Evolutionary conservation across 2,888 invertebrate genomes (phyloP).

Genomic region (Desoria tigrina): DNA sequence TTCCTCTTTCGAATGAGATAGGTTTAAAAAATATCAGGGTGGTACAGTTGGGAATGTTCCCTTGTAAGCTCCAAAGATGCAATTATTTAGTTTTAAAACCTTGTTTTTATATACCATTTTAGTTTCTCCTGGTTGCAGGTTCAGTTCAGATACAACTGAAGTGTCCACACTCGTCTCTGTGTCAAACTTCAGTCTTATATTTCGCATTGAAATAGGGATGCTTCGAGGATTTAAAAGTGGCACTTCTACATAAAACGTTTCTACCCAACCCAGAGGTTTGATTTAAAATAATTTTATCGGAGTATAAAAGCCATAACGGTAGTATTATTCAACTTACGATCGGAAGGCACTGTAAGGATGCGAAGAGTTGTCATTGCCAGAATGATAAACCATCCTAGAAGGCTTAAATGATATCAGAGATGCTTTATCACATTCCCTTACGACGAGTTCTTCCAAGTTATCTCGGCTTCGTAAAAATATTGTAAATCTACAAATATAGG

Average conservation of each 20-base stretch:
- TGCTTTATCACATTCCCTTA: constrained; percentile 37
- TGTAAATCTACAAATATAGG: no score
- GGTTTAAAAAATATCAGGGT: no score
- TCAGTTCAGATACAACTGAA: constrained; percentile 26
- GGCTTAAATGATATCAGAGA: constrained; percentile 44
- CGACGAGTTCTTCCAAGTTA: constrained; percentile 41
- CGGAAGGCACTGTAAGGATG: constrained; percentile 46
- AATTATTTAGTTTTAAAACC: constrained; percentile 8
- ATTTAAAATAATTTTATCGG: constrained; percentile 2
- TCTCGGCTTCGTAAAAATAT: no score
- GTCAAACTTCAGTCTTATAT: constrained; percentile 41
- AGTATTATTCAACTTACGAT: constrained; percentile 28
- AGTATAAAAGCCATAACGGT: neutral
- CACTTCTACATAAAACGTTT: constrained; percentile 44
- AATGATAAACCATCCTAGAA: constrained; percentile 54
- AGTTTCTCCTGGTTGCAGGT: constrained; percentile 33
- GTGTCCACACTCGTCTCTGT: constrained; percentile 18
- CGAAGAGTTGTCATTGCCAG: constrained; percentile 53
- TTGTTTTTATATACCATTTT: no score
- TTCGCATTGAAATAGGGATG: constrained; percentile 33
- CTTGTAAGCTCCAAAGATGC: neutral
- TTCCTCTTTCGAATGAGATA: no score
- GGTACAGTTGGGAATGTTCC: no score
- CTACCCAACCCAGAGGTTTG: constrained; percentile 26
- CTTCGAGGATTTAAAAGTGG: constrained; percentile 38